Conservation (phyloP, 37 sponge, comb jelly and placozoan genomes). For the Ephydatia muelleri region DNA sequence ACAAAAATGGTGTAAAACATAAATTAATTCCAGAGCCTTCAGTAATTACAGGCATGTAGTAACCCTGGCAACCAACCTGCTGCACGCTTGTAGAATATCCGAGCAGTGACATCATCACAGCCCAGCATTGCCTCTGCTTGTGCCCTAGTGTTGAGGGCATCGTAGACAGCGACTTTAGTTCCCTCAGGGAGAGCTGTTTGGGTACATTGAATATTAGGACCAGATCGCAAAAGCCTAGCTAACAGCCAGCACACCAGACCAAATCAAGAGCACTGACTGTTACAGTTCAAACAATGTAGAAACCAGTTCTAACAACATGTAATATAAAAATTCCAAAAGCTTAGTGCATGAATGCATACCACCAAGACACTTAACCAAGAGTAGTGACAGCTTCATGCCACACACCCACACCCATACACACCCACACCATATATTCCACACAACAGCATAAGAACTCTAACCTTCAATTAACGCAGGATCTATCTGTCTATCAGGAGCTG, state of each 20-base stretch:
- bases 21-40: no score
- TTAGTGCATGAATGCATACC: no score
- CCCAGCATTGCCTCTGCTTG: background rate
- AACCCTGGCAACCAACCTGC: background rate
- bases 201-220: background rate
- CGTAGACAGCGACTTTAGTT: background rate
- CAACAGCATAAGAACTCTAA: background rate
- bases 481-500: background rate
- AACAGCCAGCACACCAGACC: no score
- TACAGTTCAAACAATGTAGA: no score
- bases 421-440: background rate
- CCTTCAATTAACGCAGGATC: background rate
- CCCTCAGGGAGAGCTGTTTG: background rate
- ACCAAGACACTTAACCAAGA: no score
- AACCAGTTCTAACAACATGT: no score
- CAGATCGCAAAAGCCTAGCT: no score
- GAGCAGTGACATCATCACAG: background rate
- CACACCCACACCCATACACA: constrained; percentile 2
- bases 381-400: constrained; percentile 1
- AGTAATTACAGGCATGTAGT: background rate
- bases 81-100: background rate
- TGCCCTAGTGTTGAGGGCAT: background rate
- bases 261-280: no score
- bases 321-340: no score
- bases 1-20: no score